Base-by-base conservation (phyloP, 2,113 vertebrate species). In the Hippoglossus stenolepis region DNA sequence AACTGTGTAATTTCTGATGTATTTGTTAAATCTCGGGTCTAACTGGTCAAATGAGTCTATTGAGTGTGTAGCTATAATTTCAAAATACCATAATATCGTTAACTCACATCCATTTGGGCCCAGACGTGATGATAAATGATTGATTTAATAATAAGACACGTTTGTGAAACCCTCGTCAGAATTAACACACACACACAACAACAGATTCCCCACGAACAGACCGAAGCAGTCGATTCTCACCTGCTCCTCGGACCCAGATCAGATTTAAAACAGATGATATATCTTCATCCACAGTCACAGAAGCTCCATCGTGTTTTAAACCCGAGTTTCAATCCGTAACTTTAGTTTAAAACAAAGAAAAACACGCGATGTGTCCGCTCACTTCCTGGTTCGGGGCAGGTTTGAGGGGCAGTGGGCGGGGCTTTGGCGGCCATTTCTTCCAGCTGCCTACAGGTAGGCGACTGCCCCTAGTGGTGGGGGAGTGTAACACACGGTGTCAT, bases 381-480 rank as follows among this genome's bases (percentile, higher is more conserved):
- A 74, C 85, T 90, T 90, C 89, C 88, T 80, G 58, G 38, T 77
- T 65, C 65, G 83, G 24, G 13, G 28, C 69, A 49, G 79, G 80
- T 68, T 5, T 68, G 7, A 4, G 4, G 20, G 2, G 0, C 4
- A 66, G 67, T 64, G 75, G 88, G 86, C 53, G 88, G 45, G 77
- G 74, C 62, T 40, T 45, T 57, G 10, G 10, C 3, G 11, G 18
- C 23, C 51, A 54, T 0, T 2, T 54, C 51, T 17, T 10, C 8
- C 18, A 53, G 14, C 6, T 56, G 18, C 51, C 3, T 18, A 0
- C 18, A 53, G 14, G 13, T 40, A n/a, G 7, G 3, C 3, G 26
- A 70, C 13, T 43, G 2, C 40, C 10, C 43, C 14, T 20, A 15
- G 11, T 43, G 28, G 31, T 18, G 35, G n/a, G 47, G 2, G 18